phyloP scores from a whole-genome alignment of 2,888 invertebrate species.

The Pimpla rufipes region DNA sequence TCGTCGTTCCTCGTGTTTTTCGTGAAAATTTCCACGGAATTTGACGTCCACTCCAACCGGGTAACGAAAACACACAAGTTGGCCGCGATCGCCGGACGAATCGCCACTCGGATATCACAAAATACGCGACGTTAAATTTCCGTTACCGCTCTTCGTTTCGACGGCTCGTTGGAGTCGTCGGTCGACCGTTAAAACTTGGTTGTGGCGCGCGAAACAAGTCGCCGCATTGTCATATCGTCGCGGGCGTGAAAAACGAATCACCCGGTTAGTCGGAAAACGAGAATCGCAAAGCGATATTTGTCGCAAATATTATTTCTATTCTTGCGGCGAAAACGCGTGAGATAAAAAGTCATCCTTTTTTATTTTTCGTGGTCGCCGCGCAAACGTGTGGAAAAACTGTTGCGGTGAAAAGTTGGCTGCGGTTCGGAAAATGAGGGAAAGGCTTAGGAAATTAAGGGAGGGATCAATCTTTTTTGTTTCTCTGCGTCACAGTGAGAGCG shows the following conservation, averaged over 20 bases:
- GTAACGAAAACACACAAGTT: background rate
- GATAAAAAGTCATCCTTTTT: no score
- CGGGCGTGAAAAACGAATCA: no score
- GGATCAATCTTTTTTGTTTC: constrained; percentile 10
- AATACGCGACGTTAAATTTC: background rate
- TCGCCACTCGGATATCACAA: background rate
- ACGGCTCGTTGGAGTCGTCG: no score
- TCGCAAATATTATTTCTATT: no score
- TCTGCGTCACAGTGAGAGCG: background rate
- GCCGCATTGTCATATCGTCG: no score
- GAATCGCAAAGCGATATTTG: no score
- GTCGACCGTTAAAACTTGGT: no score
- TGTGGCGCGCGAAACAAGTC: no score
- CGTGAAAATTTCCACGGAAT: background rate
- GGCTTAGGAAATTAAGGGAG: constrained; percentile 2
- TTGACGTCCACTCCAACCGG: background rate
- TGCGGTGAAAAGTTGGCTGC: background rate
- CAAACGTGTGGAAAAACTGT: background rate
- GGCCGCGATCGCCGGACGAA: background rate
- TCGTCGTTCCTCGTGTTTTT: background rate
- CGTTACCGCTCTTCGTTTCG: background rate
- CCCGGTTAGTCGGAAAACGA: no score
- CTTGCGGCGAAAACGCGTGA: no score
- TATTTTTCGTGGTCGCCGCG: background rate
- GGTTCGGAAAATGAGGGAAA: background rate